Evolutionary conservation across 2,797 vertebrate genomes (phyloP), one percentile per base, ranked within the genome.

Genomic region (Dromococcyx pavoninus): DNA sequence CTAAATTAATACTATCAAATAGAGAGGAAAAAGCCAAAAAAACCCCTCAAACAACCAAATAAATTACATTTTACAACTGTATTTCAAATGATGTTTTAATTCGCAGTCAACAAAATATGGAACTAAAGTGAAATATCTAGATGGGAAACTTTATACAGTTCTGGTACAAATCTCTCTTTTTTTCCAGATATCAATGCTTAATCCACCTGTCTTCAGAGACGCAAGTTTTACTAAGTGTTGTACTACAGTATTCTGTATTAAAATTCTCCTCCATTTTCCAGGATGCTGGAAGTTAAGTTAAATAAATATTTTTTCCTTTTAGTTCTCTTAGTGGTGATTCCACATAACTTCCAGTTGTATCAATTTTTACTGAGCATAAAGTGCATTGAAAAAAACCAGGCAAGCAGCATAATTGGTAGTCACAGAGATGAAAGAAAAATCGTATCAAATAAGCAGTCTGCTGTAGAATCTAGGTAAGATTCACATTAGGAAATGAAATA

Each of bases 251-350:
- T 86, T 88, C 94, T 73, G 83, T 43, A 87, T 91, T 89, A 95
- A 94, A 95, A 84, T 67, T 79, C 65, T 94, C 71, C 94, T 94
- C 82, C 95, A 88, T 96, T 97, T 97, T 88, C 37, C 75, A 94
- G 71, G 33, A 78, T 94, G 54, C 13, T 91, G 71, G 84, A 93
- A 91, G 54, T 77, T 89, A 81, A 25, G 65, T 88, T 93, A 94
- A 97, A 92, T 91, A 78, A 93, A 57, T 35, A 11, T 58, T 58
- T 75, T 93, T 84, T 88, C 76, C 43, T 93, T 91, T 76, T 39
- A 64, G 35, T 71, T 94, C 24, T 69, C 23, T 94, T 95, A 86
- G 61, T 88, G 39, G 33, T 72, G 41, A 62, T 91, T 94, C 86
- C 62, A 83, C 89, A 77, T 83, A 72, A 66, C 69, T 96, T 97